phyloP scores from a whole-genome alignment of 2,113 vertebrate genomes.

The Notarius quadriscutis region DNA sequence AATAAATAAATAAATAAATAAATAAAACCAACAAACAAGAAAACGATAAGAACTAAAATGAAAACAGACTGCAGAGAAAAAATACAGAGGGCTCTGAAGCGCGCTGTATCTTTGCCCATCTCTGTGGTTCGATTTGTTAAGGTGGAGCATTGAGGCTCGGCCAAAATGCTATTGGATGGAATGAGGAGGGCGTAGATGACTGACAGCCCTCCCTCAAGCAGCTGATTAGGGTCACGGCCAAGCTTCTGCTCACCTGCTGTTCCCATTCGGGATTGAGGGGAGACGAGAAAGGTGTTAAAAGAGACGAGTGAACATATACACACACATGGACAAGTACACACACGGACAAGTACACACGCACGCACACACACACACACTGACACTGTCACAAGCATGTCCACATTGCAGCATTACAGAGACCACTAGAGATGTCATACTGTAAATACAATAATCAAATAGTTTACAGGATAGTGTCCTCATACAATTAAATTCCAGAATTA shows the following conservation, averaged over 20 bases:
- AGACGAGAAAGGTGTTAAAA: conserved; percentile 75
- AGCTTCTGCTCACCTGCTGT: conserved; percentile 83
- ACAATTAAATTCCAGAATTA: not conserved
- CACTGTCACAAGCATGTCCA: conserved; percentile 37
- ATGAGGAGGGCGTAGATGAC: conserved; percentile 70
- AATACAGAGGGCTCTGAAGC: conserved; percentile 67
- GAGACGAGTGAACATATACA: conserved; percentile 63
- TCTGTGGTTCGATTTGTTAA: conserved; percentile 50
- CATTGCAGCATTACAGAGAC: conserved; percentile 1
- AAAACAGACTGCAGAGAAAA: conserved; percentile 59
- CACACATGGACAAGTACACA: conserved; percentile 34
- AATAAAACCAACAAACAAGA: conserved; percentile 37
- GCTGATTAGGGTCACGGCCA: conserved; percentile 68
- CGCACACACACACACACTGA: conserved; percentile 41
- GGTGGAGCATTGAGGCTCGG: conserved; percentile 54
- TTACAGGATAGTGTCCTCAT: not conserved
- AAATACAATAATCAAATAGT: not conserved
- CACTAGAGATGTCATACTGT: not conserved
- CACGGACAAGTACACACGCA: conserved; percentile 40
- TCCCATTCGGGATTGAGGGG: conserved; percentile 73
- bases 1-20: conserved; percentile 19
- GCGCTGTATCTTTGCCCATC: conserved; percentile 69
- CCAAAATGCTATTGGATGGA: conserved; percentile 66
- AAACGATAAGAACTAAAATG: conserved; percentile 50
- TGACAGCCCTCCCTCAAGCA: conserved; percentile 70